Evolutionary conservation across 2,113 vertebrate species (phyloP).

Genomic region (Cryptotis parvus): DNA sequence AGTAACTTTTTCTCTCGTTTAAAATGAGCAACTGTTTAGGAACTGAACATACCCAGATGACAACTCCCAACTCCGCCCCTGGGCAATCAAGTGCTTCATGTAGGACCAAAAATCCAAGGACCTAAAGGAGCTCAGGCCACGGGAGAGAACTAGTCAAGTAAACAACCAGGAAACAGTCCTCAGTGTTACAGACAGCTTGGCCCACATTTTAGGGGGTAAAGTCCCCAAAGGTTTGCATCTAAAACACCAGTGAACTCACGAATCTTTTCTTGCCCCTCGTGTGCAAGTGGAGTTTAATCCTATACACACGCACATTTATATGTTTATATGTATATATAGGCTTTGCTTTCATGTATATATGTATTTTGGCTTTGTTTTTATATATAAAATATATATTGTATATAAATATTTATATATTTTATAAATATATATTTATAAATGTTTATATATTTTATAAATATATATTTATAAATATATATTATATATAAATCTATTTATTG

Average conservation of each 20-base stretch:
- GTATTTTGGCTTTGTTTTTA: too few species aligned
- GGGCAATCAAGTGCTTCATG: background rate
- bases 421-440: too few species aligned
- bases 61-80: too few species aligned
- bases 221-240: background rate
- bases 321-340: too few species aligned
- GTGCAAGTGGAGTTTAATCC: background rate
- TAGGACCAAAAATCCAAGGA: background rate
- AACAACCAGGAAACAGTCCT: background rate
- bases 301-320: too few species aligned
- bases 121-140: background rate
- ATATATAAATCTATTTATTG: too few species aligned
- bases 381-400: too few species aligned
- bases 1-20: background rate
- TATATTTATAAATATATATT: too few species aligned
- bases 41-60: background rate
- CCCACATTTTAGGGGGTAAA: slow-evolving; percentile 8
- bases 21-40: background rate
- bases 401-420: too few species aligned
- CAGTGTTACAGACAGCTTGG: background rate
- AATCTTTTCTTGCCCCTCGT: background rate
- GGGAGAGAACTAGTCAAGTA: background rate
- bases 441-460: too few species aligned
- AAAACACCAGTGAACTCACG: background rate
- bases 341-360: too few species aligned